These are phyloP conservation scores for Tympanoctomys barrerae DNA, from an alignment of 2,797 vertebrate species.

Conservation along the genomic window DNA sequence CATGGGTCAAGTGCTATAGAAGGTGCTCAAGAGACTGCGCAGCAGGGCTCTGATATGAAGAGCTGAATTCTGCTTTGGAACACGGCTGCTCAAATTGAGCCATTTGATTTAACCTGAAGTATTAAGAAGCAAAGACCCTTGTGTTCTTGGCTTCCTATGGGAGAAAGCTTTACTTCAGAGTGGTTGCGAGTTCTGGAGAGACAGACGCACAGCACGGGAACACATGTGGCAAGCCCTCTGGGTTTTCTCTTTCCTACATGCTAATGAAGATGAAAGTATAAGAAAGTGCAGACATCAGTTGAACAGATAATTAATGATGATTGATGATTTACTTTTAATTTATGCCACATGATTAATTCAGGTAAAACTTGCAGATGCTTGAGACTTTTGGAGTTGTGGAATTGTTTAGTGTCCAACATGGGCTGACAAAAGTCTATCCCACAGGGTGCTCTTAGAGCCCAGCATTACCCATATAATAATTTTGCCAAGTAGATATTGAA, in stretches of 20 bases:
- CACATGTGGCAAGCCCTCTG: slow-evolving; percentile 78
- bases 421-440: fast-evolving
- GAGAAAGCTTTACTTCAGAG: slow-evolving; percentile 75
- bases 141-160: slow-evolving; percentile 58
- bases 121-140: slow-evolving; percentile 77
- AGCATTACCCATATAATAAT: neutral
- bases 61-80: slow-evolving; percentile 60
- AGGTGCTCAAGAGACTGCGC: slow-evolving; percentile 29
- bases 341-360: slow-evolving; percentile 78
- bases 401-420: slow-evolving; percentile 5
- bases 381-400: slow-evolving; percentile 66
- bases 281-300: slow-evolving; percentile 82
- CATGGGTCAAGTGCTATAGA: neutral
- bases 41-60: slow-evolving; percentile 50
- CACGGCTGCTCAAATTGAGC: slow-evolving; percentile 68
- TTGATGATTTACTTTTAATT: slow-evolving; percentile 84
- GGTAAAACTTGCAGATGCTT: slow-evolving; percentile 65
- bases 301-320: slow-evolving; percentile 86
- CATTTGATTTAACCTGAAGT: slow-evolving; percentile 82
- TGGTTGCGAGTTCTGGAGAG: slow-evolving; percentile 71
- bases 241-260: slow-evolving; percentile 72
- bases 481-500: neutral
- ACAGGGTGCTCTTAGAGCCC: neutral
- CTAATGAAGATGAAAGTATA: slow-evolving; percentile 85
- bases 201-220: slow-evolving; percentile 71